Evolutionary conservation across 2,797 vertebrate species (phyloP).

Genomic region (Fringilla coelebs): DNA sequence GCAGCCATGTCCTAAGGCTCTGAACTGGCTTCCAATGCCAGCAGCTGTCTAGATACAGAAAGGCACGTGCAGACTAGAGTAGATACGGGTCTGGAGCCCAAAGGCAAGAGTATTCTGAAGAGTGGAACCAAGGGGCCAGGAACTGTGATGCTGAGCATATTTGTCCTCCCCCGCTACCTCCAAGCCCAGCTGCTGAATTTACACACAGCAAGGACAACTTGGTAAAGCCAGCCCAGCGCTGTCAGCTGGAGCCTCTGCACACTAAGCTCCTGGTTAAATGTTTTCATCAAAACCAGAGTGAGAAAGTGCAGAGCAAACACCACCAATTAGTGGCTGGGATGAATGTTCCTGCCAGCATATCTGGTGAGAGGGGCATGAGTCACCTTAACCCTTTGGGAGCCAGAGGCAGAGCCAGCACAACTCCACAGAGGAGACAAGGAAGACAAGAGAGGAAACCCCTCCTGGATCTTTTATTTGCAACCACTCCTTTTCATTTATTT

Average conservation of each 20-base stretch:
- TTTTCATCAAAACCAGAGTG: slow-evolving; percentile 66
- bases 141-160: neutral
- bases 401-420: neutral
- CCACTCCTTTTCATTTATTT: neutral
- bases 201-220: slow-evolving; percentile 18
- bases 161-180: neutral
- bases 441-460: neutral
- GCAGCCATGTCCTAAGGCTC: neutral
- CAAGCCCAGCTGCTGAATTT: neutral
- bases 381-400: slow-evolving; percentile 53
- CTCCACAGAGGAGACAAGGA: neutral
- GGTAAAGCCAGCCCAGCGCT: neutral
- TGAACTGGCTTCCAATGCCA: neutral
- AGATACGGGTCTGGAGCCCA: neutral
- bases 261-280: slow-evolving; percentile 61
- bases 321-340: slow-evolving; percentile 61
- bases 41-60: neutral
- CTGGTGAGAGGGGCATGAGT: slow-evolving; percentile 60
- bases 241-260: slow-evolving; percentile 53
- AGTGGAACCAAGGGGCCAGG: neutral
- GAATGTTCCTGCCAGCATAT: slow-evolving; percentile 46
- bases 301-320: slow-evolving; percentile 67
- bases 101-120: neutral
- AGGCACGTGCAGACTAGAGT: neutral
- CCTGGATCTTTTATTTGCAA: neutral